Percentiles rank a stretch among this genome's conserved stretches.
phyloP scores from a whole-genome alignment of 2,113 vertebrate genomes.

The Isichthys henryi region DNA sequence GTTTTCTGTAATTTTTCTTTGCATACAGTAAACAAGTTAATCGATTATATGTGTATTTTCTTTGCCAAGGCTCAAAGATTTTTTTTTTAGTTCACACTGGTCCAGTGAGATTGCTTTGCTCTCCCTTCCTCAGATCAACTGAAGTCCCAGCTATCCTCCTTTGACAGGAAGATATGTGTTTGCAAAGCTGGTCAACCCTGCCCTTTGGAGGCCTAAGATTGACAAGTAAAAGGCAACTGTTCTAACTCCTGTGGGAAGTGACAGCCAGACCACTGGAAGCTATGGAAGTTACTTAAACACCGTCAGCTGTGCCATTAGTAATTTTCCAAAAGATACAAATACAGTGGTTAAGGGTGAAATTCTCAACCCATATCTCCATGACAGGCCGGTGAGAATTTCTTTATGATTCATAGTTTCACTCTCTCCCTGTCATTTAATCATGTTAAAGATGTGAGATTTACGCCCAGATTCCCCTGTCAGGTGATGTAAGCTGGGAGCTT shows the following conservation, averaged over 20 bases:
- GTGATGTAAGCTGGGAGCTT: neutral
- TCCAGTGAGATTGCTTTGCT: neutral
- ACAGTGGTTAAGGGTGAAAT: neutral
- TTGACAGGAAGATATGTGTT: neutral
- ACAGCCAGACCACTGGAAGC: neutral
- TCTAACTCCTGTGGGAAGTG: neutral
- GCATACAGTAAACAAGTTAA: neutral
- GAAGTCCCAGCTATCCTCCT: neutral
- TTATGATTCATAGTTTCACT: constrained; percentile 2
- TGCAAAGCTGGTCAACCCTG: neutral
- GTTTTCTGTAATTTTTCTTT: neutral
- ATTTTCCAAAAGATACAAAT: neutral
- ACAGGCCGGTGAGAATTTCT: neutral
- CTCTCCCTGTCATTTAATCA: constrained; percentile 3
- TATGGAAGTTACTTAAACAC: neutral
- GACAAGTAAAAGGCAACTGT: neutral
- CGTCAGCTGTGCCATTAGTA: neutral
- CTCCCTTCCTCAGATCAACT: neutral
- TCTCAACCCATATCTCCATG: neutral
- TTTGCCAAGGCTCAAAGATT: neutral
- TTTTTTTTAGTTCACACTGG: neutral
- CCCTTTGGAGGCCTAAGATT: neutral
- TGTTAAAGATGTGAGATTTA: neutral
- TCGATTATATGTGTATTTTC: neutral
- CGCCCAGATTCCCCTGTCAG: neutral